Conservation (phyloP, 1,140 invertebrate species). For the Thereuonema tuberculata region DNA sequence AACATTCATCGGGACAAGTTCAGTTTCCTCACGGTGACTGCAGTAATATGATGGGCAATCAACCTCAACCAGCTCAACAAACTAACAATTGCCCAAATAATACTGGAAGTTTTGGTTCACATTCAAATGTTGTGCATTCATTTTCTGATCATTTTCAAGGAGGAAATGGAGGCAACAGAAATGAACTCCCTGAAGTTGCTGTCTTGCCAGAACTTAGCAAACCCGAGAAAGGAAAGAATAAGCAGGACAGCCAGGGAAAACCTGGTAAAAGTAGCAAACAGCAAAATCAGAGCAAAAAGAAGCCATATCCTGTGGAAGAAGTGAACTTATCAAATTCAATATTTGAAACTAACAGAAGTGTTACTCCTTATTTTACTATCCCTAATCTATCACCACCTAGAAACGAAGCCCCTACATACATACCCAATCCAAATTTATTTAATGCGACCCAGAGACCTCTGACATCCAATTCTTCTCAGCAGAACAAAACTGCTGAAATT, state of each 20-base stretch:
- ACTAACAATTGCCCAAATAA: too few relatives aligned
- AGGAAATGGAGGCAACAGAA: neutral
- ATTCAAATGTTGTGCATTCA: too few relatives aligned
- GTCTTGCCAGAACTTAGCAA: neutral
- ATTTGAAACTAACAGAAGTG: conserved; percentile 28
- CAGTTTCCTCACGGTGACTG: too few relatives aligned
- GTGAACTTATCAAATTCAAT: conserved; percentile 26
- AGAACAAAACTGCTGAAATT: conserved; percentile 24
- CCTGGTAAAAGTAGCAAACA: neutral
- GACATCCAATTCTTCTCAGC: conserved; percentile 21
- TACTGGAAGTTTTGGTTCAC: too few relatives aligned
- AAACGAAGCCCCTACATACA: conserved; percentile 25
- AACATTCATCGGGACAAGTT: too few relatives aligned
- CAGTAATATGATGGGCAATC: too few relatives aligned
- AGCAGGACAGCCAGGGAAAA: neutral
- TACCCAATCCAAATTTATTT: conserved; percentile 21
- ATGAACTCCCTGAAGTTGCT: neutral
- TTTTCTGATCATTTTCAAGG: neutral
- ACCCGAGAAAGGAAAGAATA: neutral
- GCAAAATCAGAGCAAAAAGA: neutral
- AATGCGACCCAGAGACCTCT: conserved; percentile 21
- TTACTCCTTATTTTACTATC: conserved; percentile 26
- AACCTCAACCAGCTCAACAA: too few relatives aligned
- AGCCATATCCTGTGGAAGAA: conserved; percentile 21
- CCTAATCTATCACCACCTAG: conserved; percentile 25